A percentile compares a stretch with the other conserved stretches of the same genome.
Conservation (phyloP, 2,888 invertebrate genomes). For the Tetramorium bicarinatum region DNA sequence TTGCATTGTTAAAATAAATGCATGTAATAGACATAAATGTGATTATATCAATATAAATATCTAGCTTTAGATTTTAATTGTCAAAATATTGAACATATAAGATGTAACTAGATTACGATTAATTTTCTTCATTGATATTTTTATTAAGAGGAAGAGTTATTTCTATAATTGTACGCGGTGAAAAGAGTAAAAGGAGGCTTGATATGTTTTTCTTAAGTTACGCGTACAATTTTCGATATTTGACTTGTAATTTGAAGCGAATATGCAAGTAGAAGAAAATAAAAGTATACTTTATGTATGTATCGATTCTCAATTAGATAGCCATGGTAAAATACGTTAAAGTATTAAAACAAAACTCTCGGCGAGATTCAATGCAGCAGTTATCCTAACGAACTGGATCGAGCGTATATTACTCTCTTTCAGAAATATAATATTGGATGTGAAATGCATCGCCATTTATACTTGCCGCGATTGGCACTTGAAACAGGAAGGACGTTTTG, state of each 20-base stretch:
- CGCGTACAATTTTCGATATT: conserved; percentile 9
- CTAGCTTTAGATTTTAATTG: not conserved
- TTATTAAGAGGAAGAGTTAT: not conserved
- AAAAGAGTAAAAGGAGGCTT: not conserved
- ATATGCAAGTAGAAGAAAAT: not conserved
- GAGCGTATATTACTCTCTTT: not conserved
- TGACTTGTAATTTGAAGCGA: not conserved
- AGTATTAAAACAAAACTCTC: not conserved
- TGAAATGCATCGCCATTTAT: conserved; percentile 18
- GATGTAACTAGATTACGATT: not conserved
- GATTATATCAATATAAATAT: not conserved
- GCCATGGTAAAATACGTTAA: not conserved
- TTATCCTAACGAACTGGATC: not conserved
- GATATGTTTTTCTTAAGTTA: not conserved
- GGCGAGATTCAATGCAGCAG: not conserved
- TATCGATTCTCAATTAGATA: not conserved
- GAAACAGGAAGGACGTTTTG: conserved; percentile 11
- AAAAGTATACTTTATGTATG: not conserved
- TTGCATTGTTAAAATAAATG: not conserved
- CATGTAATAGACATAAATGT: not conserved
- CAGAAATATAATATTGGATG: conserved; percentile 8
- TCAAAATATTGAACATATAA: not conserved
- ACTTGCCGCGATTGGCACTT: not conserved
- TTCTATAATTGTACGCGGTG: not conserved
- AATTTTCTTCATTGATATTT: not conserved